Conservation (phyloP, 2,888 invertebrate species). For the Microctonus hyperodae region DNA sequence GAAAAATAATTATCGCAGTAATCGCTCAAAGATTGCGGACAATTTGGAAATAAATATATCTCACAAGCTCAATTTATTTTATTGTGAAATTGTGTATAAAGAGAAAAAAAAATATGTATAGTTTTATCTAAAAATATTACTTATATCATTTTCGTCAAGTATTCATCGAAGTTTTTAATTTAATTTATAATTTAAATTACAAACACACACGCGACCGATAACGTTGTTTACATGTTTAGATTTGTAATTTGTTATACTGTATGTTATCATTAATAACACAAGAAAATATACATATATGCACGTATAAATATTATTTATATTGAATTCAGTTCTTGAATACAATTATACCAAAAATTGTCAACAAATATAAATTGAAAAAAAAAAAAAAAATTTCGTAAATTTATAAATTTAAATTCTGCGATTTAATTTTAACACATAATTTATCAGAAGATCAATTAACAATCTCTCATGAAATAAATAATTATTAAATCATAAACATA, state of each 20-base stretch:
- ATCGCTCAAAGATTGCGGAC: background rate
- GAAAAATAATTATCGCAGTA: background rate
- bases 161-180: background rate
- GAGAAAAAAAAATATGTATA: background rate
- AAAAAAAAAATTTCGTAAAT: background rate
- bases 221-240: slow-evolving; percentile 16
- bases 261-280: background rate
- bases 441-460: no score
- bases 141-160: background rate
- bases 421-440: no score
- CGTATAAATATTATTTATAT: no score
- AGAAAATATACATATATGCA: no score
- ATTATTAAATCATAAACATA: background rate
- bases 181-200: slow-evolving; percentile 5
- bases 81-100: background rate
- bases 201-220: background rate
- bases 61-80: background rate
- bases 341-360: background rate
- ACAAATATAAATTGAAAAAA: background rate
- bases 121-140: background rate
- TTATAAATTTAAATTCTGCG: background rate
- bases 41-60: background rate
- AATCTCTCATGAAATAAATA: background rate
- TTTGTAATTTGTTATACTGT: background rate
- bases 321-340: no score